Percentiles rank a stretch among this genome's conserved stretches.
Conservation (phyloP, 2,113 vertebrate genomes). For the Pardalotus punctatus region DNA sequence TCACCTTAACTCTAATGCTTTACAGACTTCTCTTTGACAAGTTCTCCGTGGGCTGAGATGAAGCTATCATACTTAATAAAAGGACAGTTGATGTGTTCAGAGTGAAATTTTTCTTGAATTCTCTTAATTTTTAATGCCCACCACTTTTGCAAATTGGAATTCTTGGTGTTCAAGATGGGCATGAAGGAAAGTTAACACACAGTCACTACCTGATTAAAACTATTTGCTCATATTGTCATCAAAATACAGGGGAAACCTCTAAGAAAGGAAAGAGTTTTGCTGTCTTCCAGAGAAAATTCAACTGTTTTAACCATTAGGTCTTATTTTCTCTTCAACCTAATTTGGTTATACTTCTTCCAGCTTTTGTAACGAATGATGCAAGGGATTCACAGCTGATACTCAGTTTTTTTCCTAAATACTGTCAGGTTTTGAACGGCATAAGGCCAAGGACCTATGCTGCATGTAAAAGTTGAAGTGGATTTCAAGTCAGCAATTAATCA, state of each 20-base stretch:
- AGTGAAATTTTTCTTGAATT: neutral
- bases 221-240: neutral
- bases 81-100: neutral
- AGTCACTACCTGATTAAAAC: neutral
- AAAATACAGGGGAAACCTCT: neutral
- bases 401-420: neutral
- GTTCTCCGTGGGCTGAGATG: neutral
- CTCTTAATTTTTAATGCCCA: neutral
- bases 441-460: neutral
- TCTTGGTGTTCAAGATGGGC: neutral
- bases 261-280: neutral
- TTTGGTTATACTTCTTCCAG: neutral
- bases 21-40: neutral
- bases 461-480: neutral
- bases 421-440: neutral
- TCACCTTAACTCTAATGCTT: neutral
- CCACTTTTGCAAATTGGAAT: neutral
- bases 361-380: neutral
- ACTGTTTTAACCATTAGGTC: neutral
- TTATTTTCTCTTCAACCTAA: neutral
- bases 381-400: neutral
- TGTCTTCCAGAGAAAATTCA: neutral
- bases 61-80: neutral
- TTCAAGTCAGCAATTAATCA: neutral
- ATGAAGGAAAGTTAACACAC: neutral